phyloP scores from a whole-genome alignment of 2,888 invertebrate genomes.

The Ephialtes manifestator region DNA sequence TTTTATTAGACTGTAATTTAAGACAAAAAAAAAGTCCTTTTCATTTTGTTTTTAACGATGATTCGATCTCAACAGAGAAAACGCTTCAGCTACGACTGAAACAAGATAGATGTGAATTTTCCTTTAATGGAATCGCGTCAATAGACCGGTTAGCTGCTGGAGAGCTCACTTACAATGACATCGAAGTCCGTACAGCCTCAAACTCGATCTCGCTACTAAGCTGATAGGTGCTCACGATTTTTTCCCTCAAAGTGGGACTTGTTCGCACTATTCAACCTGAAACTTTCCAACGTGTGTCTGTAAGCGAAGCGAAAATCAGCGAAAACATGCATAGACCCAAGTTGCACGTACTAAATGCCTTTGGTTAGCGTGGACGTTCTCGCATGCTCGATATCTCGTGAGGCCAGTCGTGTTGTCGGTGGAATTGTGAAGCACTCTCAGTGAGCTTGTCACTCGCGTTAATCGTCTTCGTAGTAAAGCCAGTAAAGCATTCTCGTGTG shows the following conservation, averaged over 20 bases:
- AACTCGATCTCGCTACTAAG: conserved; percentile 37
- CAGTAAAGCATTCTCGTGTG: conserved; percentile 1
- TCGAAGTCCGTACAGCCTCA: not conserved
- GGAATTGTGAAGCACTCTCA: not conserved
- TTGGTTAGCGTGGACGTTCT: conserved; percentile 5
- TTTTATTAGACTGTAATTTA: not conserved
- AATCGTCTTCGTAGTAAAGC: conserved; percentile 17
- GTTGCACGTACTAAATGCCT: conserved; percentile 7
- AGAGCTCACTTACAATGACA: conserved; percentile 44
- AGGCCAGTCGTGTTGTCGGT: not conserved
- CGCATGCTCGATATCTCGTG: conserved; percentile 35
- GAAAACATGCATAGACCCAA: not conserved
- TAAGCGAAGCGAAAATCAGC: not conserved
- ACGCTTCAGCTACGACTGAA: conserved; percentile 38
- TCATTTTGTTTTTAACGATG: conserved; percentile 13
- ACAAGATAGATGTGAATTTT: conserved; percentile 41
- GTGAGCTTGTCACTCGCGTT: conserved; percentile 33
- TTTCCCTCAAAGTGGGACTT: conserved; percentile 64
- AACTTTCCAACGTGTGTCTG: conserved; percentile 70
- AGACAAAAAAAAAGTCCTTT: not conserved
- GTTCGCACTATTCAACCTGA: conserved; percentile 54
- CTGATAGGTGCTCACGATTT: conserved; percentile 45
- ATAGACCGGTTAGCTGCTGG: conserved; percentile 64
- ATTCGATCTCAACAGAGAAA: conserved; percentile 31
- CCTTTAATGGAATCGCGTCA: not conserved